These are phyloP conservation scores for Polyodon spathula DNA, from an alignment of 2,113 vertebrate genomes.

Conservation along the genomic window DNA sequence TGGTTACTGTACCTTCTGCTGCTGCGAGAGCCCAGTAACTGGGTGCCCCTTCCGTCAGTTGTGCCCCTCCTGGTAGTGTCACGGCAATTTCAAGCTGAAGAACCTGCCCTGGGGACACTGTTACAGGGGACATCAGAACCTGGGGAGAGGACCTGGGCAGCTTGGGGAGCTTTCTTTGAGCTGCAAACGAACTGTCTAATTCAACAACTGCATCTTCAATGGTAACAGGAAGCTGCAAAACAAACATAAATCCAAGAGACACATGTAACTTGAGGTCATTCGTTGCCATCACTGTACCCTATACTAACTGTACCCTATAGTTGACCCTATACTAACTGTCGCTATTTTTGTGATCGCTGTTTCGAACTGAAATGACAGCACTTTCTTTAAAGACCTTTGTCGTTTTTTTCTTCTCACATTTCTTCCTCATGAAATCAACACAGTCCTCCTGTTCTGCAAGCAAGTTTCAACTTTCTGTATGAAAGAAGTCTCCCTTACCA, in stretches of 20 bases:
- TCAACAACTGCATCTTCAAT: conserved; percentile 32
- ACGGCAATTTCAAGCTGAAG: conserved; percentile 61
- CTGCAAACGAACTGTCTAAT: conserved; percentile 31
- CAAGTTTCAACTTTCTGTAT: too few species aligned
- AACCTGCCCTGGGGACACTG: conserved; percentile 62
- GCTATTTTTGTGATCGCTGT: too few species aligned
- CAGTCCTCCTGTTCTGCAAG: too few species aligned
- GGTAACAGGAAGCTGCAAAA: conserved; percentile 52
- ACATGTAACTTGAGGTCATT: neutral
- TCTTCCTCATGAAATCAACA: too few species aligned
- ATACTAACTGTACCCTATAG: too few species aligned
- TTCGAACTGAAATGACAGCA: too few species aligned
- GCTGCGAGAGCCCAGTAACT: conserved; percentile 82
- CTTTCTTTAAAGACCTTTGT: too few species aligned
- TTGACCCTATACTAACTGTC: too few species aligned
- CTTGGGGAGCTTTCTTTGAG: conserved; percentile 46
- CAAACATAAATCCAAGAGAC: neutral
- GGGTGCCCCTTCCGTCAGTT: conserved; percentile 72
- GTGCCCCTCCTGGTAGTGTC: conserved; percentile 65
- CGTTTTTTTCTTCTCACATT: too few species aligned
- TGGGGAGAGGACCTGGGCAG: conserved; percentile 75
- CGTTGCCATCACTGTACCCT: too few species aligned
- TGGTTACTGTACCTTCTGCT: conserved; percentile 65
- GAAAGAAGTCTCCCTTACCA: too few species aligned
- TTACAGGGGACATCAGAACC: conserved; percentile 52